Evolutionary conservation across 92 coral and sea anemone species (phyloP).

Genomic region (Scolanthus callimorphus): DNA sequence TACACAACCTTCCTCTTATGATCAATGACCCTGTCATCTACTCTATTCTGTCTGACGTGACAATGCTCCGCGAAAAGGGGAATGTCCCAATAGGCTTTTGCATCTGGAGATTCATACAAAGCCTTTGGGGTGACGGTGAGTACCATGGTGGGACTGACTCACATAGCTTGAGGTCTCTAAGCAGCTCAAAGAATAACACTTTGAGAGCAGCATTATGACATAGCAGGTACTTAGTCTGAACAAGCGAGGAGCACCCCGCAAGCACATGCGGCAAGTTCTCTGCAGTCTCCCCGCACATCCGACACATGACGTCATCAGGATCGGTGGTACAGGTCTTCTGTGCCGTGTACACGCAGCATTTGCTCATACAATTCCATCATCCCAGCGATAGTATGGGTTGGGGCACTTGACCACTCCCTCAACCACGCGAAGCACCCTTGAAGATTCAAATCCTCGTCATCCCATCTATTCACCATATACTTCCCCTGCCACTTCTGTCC

Average conservation of each 20-base stretch:
- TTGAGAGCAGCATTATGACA: too few relatives aligned
- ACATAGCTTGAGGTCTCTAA: too few relatives aligned
- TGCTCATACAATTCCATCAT: conserved; percentile 16
- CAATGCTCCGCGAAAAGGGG: conserved; percentile 49
- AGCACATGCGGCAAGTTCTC: too few relatives aligned
- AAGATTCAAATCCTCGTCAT: neutral
- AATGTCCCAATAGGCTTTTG: conserved; percentile 46
- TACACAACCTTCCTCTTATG: conserved; percentile 20
- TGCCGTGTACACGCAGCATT: conserved; percentile 2
- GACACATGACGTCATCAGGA: neutral
- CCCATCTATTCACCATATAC: conserved; percentile 1
- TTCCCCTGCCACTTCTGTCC: conserved; percentile 18
- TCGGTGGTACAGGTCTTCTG: neutral
- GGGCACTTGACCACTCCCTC: conserved; percentile 29
- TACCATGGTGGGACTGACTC: conserved; percentile 30
- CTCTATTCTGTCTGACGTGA: conserved; percentile 36
- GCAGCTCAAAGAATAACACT: too few relatives aligned
- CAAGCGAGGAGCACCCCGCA: too few relatives aligned
- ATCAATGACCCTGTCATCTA: conserved; percentile 39
- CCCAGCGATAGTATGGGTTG: conserved; percentile 13
- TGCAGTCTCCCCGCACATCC: too few relatives aligned
- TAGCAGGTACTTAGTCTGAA: too few relatives aligned
- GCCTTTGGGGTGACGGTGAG: conserved; percentile 39
- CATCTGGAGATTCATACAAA: conserved; percentile 25
- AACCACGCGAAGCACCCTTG: conserved; percentile 15